Conservation (phyloP, 2,113 vertebrate species). For the Telmatochromis sp. region DNA sequence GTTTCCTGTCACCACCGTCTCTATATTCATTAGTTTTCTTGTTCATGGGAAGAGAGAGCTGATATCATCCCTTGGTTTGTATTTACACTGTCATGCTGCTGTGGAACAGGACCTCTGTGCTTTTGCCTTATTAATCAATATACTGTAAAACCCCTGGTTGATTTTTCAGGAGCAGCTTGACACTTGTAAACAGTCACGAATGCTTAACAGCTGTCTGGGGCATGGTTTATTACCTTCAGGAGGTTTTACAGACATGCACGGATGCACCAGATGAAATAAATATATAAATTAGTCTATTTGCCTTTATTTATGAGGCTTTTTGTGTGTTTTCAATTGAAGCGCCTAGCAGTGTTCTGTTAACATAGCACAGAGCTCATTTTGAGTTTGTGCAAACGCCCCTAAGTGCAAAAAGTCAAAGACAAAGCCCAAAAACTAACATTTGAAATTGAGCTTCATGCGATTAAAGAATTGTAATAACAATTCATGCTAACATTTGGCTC, state of each 20-base stretch:
- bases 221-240: background rate
- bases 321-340: background rate
- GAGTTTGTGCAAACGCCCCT: background rate
- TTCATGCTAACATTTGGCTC: background rate
- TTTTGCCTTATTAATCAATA: slow-evolving; percentile 20
- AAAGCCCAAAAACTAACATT: background rate
- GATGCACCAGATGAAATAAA: background rate
- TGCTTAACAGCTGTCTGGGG: background rate
- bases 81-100: background rate
- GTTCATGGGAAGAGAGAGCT: background rate
- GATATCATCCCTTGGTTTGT: background rate
- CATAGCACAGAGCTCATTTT: background rate
- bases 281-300: background rate
- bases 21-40: background rate
- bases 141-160: background rate
- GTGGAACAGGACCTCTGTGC: background rate
- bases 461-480: background rate
- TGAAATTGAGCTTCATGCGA: background rate
- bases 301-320: background rate
- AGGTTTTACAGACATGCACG: background rate
- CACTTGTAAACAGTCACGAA: slow-evolving; percentile 13
- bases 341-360: background rate
- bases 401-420: background rate
- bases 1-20: slow-evolving; percentile 16
- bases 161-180: slow-evolving; percentile 3